Conservation (phyloP, 2,113 vertebrate genomes). For the Lota lota region DNA sequence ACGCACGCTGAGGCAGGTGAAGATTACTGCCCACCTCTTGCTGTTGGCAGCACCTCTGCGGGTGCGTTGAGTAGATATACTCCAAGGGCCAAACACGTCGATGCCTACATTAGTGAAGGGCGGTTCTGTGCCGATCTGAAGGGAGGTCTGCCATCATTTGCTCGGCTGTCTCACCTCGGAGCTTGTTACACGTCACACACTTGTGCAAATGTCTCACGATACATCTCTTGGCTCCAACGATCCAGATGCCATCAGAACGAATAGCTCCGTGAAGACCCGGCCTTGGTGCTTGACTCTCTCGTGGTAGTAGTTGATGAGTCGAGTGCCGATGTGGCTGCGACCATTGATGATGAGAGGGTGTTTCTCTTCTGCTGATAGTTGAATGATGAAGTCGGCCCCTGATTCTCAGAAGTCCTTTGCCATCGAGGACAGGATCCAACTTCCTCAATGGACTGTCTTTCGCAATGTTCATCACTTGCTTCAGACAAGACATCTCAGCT, state of each 20-base stretch:
- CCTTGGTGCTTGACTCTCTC: no score
- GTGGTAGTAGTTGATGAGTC: no score
- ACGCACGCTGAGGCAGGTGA: constrained; percentile 30
- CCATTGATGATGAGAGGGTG: constrained; percentile 14
- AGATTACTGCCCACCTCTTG: constrained; percentile 31
- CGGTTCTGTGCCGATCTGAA: neutral
- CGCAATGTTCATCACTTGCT: neutral
- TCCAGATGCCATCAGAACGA: neutral
- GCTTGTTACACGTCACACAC: constrained; percentile 18
- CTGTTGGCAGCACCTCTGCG: constrained; percentile 12
- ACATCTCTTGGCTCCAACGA: constrained; percentile 1
- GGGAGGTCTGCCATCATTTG: constrained; percentile 2
- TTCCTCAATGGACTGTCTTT: constrained; percentile 1
- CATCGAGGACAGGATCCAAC: no score
- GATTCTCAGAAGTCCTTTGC: constrained; percentile 19
- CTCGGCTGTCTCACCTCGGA: neutral
- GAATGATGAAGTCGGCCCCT: constrained; percentile 12
- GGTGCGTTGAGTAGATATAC: neutral
- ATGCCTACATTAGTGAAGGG: neutral
- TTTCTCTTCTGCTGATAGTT: constrained; percentile 1
- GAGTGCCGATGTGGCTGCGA: no score
- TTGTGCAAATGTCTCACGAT: constrained; percentile 7
- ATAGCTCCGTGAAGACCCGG: no score
- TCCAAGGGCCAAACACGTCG: constrained; percentile 7
- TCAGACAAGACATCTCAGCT: neutral